Base-by-base conservation (phyloP, 2,797 vertebrate species). In the Myripristis murdjan region DNA sequence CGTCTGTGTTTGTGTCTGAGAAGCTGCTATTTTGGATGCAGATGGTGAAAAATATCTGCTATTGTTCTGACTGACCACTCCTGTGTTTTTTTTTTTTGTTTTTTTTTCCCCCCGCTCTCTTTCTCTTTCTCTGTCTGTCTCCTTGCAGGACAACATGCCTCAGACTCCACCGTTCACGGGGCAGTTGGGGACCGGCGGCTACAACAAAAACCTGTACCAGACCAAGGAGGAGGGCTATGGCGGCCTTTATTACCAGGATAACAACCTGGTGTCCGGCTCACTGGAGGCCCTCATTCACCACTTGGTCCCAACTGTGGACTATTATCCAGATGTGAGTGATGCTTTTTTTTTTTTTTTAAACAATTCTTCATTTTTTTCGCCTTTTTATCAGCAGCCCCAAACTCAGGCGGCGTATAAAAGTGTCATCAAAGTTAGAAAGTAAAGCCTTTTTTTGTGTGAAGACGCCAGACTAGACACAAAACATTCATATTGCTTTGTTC, bases 221-320 rank as follows among this genome's bases (percentile, higher is more conserved):
- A 87, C 91, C 20, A 92, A 96, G 70, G 97, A 97, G 39, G 96
- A 96, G 43, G 92, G 87, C 79, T 96, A 92, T 54, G 91, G 92
- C 2, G 96, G 95, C 18, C 89, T 99, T 12, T 96, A 86, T 87
- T 98, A 97, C 81, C 96, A 97, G 61, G 96, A 98, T 81, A 97
- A 96, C 94, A 96, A 94, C 88, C 94, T 99, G 75, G 94, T 96
- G 7, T 98, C 97, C 0, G 97, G 97, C 4, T 98, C 97, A 57
- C 92, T 98, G 91, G 98, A 99, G 93, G 97, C 96, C 46, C 96
- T 99, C 75, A 95, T 99, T 75, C 95, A 96, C 67, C 97, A 98
- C 91, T 88, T 99, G 75, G 95, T 99, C 59, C 98, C 98, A 3
- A 97, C 87, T 0, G 90, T 96, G 11, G 96, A 98, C 79, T 98